Percentiles rank a stretch among this genome's conserved stretches.
Conservation (phyloP, 2,797 vertebrate genomes). For the Eulemur mongoz region DNA sequence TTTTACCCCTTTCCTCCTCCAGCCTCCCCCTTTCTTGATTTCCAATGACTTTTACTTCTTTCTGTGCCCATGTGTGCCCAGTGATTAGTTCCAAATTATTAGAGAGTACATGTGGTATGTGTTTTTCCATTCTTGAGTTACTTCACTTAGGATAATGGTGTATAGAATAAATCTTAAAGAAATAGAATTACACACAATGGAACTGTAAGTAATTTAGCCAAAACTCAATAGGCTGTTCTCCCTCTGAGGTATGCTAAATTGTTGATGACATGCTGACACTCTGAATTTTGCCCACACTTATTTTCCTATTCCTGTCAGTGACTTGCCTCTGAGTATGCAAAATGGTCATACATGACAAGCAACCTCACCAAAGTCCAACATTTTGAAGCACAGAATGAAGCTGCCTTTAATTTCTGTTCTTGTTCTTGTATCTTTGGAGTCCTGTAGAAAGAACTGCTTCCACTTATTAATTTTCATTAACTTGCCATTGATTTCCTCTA, state of each 20-base stretch:
- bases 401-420: neutral
- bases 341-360: neutral
- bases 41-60: neutral
- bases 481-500: neutral
- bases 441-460: neutral
- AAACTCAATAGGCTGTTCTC: neutral
- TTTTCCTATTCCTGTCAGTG: neutral
- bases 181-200: neutral
- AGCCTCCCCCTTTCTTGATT: neutral
- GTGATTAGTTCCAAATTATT: neutral
- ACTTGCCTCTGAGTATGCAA: neutral
- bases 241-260: neutral
- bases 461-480: neutral
- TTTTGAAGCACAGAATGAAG: neutral
- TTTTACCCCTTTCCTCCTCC: neutral
- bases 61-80: neutral
- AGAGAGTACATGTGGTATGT: neutral
- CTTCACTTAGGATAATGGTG: neutral
- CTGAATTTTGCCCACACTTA: neutral
- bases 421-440: neutral
- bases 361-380: neutral
- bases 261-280: too few species aligned
- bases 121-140: neutral
- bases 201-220: neutral
- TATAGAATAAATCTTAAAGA: neutral